phyloP scores from a whole-genome alignment of 1,140 invertebrate genomes.

The Dendroctonus valens region DNA sequence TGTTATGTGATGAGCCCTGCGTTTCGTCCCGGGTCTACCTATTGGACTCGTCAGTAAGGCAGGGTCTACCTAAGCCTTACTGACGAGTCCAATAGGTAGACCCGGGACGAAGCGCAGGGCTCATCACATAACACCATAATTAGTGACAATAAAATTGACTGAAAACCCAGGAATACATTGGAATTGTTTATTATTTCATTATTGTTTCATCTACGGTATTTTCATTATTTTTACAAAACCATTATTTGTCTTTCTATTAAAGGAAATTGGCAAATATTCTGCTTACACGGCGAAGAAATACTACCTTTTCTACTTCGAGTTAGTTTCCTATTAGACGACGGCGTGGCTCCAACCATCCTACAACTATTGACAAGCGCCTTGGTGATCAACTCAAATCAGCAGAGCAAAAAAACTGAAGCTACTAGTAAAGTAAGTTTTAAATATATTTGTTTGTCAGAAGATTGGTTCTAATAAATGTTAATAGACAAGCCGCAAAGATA shows the following conservation, averaged over 20 bases:
- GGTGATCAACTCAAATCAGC: conserved; percentile 55
- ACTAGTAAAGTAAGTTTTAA: conserved; percentile 7
- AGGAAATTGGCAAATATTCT: conserved; percentile 94
- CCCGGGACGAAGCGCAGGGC: too few relatives aligned
- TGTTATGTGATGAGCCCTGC: too few relatives aligned
- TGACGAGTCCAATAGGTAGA: too few relatives aligned
- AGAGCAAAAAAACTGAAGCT: conserved; percentile 33
- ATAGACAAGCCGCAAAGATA: conserved; percentile 53
- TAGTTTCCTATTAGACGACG: conserved; percentile 85
- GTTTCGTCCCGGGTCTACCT: too few relatives aligned
- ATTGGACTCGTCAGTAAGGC: too few relatives aligned
- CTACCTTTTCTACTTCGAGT: conserved; percentile 77
- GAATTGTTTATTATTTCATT: too few relatives aligned
- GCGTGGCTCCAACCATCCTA: conserved; percentile 86
- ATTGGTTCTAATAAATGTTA: neutral
- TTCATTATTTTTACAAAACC: too few relatives aligned
- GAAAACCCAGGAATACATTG: too few relatives aligned
- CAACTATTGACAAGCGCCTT: conserved; percentile 87
- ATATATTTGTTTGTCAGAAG: neutral
- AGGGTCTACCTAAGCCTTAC: too few relatives aligned
- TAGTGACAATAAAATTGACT: too few relatives aligned
- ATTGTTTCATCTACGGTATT: too few relatives aligned
- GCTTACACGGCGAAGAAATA: conserved; percentile 69
- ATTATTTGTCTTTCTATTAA: conserved; percentile 8
- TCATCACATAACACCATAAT: too few relatives aligned